phyloP scores from a whole-genome alignment of 2,113 vertebrate species.

The Saccopteryx bilineata region DNA sequence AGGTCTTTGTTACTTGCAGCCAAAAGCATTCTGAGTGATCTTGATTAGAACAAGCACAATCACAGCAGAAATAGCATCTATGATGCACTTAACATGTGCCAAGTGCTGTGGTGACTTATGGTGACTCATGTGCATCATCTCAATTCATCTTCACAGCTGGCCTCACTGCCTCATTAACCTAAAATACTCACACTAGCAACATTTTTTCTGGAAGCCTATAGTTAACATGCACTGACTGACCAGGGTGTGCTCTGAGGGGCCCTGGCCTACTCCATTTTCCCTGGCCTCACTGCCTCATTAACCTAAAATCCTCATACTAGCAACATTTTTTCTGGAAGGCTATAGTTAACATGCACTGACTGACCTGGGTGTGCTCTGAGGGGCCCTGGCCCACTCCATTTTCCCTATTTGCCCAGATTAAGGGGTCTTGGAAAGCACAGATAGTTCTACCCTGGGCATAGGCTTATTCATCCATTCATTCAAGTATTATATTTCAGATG shows the following conservation, averaged over 20 bases:
- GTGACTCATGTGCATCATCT: neutral
- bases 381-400: neutral
- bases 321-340: neutral
- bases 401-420: neutral
- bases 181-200: neutral
- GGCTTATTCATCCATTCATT: neutral
- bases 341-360: neutral
- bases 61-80: neutral
- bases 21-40: neutral
- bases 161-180: neutral
- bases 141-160: neutral
- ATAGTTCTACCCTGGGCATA: neutral
- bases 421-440: neutral
- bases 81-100: rapidly evolving
- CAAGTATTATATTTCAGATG: neutral
- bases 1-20: neutral
- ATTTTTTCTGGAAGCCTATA: too few relatives aligned
- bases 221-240: too few relatives aligned
- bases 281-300: neutral
- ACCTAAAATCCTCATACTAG: neutral
- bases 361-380: neutral
- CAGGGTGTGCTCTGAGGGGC: too few relatives aligned
- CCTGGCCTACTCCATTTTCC: too few relatives aligned
- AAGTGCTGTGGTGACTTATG: neutral
- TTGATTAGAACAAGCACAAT: neutral